Evolutionary conservation across 2,113 vertebrate species (phyloP), one percentile per base, ranked within the genome.

Genomic region (Ictalurus punctatus): DNA sequence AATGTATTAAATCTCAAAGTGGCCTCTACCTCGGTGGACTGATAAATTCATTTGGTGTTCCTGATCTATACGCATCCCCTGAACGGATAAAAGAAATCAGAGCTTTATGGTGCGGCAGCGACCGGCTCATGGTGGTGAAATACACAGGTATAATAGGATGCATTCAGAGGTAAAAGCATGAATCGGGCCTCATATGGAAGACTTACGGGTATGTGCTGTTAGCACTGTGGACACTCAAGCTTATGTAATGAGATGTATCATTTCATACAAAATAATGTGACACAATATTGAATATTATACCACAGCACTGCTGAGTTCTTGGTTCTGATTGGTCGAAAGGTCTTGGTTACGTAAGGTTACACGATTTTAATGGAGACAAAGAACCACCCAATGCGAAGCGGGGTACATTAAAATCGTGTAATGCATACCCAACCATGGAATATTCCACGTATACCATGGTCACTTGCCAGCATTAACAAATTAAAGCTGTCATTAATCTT

Each of bases 81-180:
- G 89, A 89, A 92, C 84, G 94, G 89, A 93, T 93, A 94, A 94
- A 95, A 95, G 89, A 94, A 95, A 94, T 94, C 93, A 93, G 92
- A 84, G 80, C 89, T 91, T 91, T 88, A 92, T 76, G 84, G 92
- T 87, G 87, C 87, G 54, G 92, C 90, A 90, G 93, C 91, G 92
- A 84, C 88, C 92, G 71, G 90, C 92, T 92, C 90, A 93, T 91
- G 91, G 91, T 89, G 92, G 92, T 92, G 92, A 94, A 92, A 93
- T 63, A 91, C 92, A 91, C 92, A 90, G 91, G 88, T 90, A 94
- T 94, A 94, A 94, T 92, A 25, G 79, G 83, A 86, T 59, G 88
- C 61, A 67, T 92, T 92, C 88, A 92, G 90, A 90, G 92, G 56
- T 88, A 93, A 92, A 90, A 91, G 92, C 86, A 90, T 89, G 67